phyloP scores from a whole-genome alignment of 2,113 vertebrate genomes.

The Pteropus alecto region DNA sequence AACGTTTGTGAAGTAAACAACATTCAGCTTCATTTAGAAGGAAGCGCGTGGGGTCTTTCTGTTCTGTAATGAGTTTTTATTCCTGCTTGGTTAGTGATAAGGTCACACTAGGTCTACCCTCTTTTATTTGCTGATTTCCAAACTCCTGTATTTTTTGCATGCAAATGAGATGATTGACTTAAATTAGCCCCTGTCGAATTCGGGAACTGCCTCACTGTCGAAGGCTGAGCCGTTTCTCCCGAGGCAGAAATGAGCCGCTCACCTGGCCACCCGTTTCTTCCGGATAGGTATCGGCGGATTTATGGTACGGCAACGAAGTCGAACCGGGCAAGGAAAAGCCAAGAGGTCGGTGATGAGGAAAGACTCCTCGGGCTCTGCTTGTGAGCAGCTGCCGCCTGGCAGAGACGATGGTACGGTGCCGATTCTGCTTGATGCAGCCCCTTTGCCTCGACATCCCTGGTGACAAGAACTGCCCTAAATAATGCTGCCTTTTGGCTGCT shows the following conservation, averaged over 20 bases:
- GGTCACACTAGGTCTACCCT: not conserved
- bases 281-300: constrained; percentile 95
- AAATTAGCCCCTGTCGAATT: not conserved
- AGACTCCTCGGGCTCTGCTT: constrained; percentile 92
- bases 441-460: not conserved
- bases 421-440: not conserved
- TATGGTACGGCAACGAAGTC: constrained; percentile 97
- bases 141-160: not conserved
- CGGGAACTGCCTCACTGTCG: not conserved
- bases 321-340: constrained; percentile 90
- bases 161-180: not conserved
- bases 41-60: not conserved
- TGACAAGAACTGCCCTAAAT: not conserved
- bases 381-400: constrained; percentile 82
- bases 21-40: not conserved
- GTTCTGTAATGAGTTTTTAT: not conserved
- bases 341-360: constrained; percentile 89
- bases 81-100: not conserved
- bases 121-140: not conserved
- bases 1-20: too few species aligned
- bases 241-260: not conserved
- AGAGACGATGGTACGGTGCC: constrained; percentile 89
- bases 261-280: not conserved
- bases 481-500: not conserved
- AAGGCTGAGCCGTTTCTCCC: not conserved